Evolutionary conservation across 2,797 vertebrate species (phyloP).

Genomic region (Bradypodion ventrale): DNA sequence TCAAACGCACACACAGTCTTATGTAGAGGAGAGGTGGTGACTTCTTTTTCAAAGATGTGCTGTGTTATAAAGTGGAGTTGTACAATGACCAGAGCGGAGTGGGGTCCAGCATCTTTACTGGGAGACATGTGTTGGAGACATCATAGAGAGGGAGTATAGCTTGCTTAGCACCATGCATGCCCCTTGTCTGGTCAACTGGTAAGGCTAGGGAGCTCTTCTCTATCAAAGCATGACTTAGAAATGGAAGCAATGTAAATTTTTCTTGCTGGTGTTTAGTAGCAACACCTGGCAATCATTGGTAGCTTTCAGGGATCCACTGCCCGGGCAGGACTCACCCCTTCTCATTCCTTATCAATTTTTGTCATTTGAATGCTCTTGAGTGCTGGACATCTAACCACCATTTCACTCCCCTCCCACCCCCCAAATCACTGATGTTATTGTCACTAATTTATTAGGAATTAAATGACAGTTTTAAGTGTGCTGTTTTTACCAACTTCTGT

Average conservation of each 20-base stretch:
- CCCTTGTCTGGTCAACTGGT: neutral
- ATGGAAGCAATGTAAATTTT: neutral
- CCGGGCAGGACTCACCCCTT: neutral
- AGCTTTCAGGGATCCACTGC: neutral
- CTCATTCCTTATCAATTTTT: neutral
- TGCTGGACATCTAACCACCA: neutral
- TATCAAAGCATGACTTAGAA: neutral
- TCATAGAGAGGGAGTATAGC: neutral
- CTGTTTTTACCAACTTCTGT: too few species aligned
- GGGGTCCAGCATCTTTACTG: neutral
- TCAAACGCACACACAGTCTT: neutral
- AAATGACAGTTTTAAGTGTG: neutral
- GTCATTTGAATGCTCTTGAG: neutral
- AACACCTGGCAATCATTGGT: neutral
- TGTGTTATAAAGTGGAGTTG: neutral
- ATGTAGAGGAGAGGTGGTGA: neutral
- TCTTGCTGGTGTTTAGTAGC: neutral
- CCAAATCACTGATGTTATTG: neutral
- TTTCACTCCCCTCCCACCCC: neutral
- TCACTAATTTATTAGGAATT: neutral
- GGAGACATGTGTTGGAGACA: neutral
- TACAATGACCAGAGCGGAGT: neutral
- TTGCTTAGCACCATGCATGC: neutral
- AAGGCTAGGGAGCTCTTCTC: too few species aligned
- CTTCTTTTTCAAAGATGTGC: neutral